Evolutionary conservation across 23 tunicate species (phyloP), one percentile per base, ranked within the genome.

Genomic region (Diplosoma virens): DNA sequence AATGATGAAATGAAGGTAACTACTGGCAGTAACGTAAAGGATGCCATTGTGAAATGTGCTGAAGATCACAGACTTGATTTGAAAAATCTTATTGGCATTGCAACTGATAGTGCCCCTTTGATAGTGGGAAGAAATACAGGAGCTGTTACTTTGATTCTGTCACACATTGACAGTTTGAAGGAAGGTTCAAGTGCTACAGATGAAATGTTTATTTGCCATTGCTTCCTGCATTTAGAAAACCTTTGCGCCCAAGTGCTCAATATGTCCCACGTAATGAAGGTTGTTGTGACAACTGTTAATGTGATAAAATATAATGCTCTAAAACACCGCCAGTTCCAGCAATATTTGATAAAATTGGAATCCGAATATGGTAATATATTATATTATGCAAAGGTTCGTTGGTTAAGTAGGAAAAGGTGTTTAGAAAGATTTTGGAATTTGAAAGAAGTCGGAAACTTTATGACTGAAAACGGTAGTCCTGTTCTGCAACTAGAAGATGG

Each of bases 131-230:
- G 23, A 58, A 74, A 74, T 58, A 9, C 52, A 6, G 67, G 70
- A 58, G 79, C 79, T 4, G 79, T 53, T 58, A 74, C 79, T 74
- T 74, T 74, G 73, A 58, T 74, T 74, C 79, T 36, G 66, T 6
- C n/a, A 54, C 73, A 58, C 4, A 74, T 54, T 24, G 36, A 74
- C 14, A n/a, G 5, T 24, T 59, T 32, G 70, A 37, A 54, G 28
- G 28, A 37, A 24, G n/a, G 31, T 37, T 32, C 25, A 25, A 22
- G 66, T 25, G 73, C 66, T 11, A 72, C 21, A 54, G 73, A 58
- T 21, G 76, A 70, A 26, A 52, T 74, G 79, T 74, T 74, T 58
- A 37, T 74, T 24, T 58, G 79, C 67, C 79, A 74, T 74, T 74
- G 73, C 29, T 74, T 74, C 29, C 66, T 70, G 5, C 35, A 17